These are phyloP conservation scores for Drosophila ogumai DNA, from an alignment of 1,140 invertebrate species.

Conservation along the genomic window DNA sequence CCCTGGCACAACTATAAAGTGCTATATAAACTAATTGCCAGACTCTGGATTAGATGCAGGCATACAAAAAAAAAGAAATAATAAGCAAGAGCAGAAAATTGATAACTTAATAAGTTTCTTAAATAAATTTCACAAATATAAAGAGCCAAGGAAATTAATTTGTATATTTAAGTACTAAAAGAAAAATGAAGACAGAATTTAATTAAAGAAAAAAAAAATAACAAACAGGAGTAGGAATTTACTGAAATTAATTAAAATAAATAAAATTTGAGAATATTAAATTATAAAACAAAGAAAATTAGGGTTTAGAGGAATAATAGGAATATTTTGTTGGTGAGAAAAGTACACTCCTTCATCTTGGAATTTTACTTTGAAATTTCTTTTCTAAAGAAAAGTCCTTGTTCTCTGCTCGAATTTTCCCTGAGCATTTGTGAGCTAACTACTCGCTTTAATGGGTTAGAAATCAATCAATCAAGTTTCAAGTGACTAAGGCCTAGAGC, in stretches of 20 bases:
- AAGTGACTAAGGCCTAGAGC: constrained; percentile 37
- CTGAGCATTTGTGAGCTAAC: constrained; percentile 21
- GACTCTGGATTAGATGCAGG: constrained; percentile 50
- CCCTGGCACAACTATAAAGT: constrained; percentile 2
- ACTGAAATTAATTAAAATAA: background rate
- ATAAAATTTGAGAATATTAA: background rate
- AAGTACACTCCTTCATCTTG: background rate
- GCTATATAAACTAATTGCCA: constrained; percentile 9
- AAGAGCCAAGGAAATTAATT: background rate
- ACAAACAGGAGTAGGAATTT: background rate
- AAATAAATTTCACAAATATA: background rate
- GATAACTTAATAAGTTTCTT: background rate
- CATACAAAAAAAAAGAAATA: constrained; percentile 41
- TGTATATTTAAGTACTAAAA: background rate
- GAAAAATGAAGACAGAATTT: background rate
- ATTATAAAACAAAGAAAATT: background rate
- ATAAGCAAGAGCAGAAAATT: constrained; percentile 5
- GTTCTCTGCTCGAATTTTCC: constrained; percentile 3
- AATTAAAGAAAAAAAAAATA: background rate
- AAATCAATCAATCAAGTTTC: constrained; percentile 24
- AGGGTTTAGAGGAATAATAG: background rate
- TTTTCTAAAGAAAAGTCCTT: constrained; percentile 2
- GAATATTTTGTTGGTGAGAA: no score
- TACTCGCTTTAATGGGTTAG: constrained; percentile 27
- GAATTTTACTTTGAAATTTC: background rate